These are phyloP conservation scores for Tyto alba DNA, from an alignment of 2,113 vertebrate genomes.

Conservation along the genomic window DNA sequence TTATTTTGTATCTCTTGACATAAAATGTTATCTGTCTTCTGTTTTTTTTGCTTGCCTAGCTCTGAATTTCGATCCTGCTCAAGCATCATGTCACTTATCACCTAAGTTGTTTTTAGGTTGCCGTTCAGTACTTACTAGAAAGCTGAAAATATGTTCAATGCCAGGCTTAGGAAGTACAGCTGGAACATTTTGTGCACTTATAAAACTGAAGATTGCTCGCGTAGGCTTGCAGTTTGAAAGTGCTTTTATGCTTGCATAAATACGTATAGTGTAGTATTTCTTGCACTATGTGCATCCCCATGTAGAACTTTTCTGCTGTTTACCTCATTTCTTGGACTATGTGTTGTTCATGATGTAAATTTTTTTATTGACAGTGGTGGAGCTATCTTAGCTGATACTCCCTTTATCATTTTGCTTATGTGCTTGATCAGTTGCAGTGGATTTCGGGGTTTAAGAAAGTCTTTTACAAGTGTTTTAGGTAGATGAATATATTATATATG, in stretches of 20 bases:
- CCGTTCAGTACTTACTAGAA: neutral
- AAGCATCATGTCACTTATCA: neutral
- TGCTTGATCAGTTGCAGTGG: neutral
- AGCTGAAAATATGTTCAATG: neutral
- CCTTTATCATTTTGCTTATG: neutral
- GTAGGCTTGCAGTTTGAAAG: neutral
- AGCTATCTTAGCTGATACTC: neutral
- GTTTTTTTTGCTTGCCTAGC: neutral
- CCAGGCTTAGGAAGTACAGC: neutral
- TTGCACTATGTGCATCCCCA: neutral
- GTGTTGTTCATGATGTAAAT: accelerated
- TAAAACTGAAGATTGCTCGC: neutral
- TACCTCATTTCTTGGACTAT: neutral
- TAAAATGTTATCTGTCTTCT: neutral
- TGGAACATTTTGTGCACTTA: neutral
- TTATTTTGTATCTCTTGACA: neutral
- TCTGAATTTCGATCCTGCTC: neutral
- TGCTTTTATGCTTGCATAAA: neutral
- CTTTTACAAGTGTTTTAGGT: neutral
- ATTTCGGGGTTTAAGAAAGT: neutral
- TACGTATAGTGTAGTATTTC: neutral
- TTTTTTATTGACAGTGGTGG: neutral
- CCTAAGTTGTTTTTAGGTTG: neutral
- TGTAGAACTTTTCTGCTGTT: neutral
- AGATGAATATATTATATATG: neutral